Evolutionary conservation across 2,888 invertebrate species (phyloP), one percentile per base, ranked within the genome.

Genomic region (Troilus luridus): DNA sequence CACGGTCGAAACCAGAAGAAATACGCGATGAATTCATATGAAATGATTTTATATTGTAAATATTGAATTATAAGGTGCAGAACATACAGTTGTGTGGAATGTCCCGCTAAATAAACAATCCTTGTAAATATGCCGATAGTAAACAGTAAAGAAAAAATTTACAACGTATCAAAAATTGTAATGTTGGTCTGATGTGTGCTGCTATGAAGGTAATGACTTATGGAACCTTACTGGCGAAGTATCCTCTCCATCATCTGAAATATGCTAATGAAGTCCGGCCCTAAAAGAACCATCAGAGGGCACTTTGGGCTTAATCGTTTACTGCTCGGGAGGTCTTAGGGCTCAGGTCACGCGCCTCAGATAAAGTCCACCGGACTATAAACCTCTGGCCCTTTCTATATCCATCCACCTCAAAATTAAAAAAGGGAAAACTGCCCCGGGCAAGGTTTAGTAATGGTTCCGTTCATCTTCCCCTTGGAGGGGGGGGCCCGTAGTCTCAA

Each of bases 361-460:
- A 85, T 85, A 85, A 85, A 85, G 85, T n/a, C 85, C 56, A 56
- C 85, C n/a, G 56, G 17, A 21, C 85, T 85, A 85, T 85, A 85
- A 85, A 85, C 56, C 56, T 58, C 85, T 11, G 21, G 10, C 56
- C n/a, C 85, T 85, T 85, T 58, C 85, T 85, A 58, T 85, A 85
- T 85, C 85, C 85, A 85, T 85, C 85, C 85, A 58, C 56, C 54
- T 58, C 56, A 85, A 85, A 85, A 85, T 85, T 85, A 85, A 85
- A 85, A 85, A 85, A 54, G 56, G 85, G 56, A 85, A 58, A 85
- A 85, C 72, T 77, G 27, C 72, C 72, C 72, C 14, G 12, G 19
- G 72, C 72, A 41, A 14, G 14, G 72, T 77, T 77, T 77, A 77
- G 72, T 77, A 77, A 77, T 77, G 72, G 72, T 77, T 77, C 72